Evolutionary conservation across 2,888 invertebrate genomes (phyloP), one percentile per base, ranked within the genome.

Genomic region (Stenchaetothrips biformis): DNA sequence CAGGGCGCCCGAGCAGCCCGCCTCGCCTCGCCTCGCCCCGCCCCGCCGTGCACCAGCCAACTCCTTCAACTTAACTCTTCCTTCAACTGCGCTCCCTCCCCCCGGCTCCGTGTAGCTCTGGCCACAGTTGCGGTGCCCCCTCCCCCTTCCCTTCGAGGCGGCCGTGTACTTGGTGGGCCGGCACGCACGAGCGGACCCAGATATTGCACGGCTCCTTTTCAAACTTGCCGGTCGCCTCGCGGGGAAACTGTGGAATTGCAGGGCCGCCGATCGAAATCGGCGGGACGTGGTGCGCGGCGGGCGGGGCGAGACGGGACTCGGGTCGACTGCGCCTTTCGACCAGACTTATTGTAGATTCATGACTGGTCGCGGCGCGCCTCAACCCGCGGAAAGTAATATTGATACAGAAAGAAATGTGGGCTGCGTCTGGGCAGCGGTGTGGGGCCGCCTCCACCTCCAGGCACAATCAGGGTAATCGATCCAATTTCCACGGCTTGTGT

Each of bases 221-320:
- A 74, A 74, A 74, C 67, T 74, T 74, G 21, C 67, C 67, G 67
- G 25, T 7, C 9, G 25, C 25, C 67, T 11, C n/a, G 67, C 67
- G 67, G 21, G 67, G 67, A 74, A 74, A 74, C 67, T 74, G 67
- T 25, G 67, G 67, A 74, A 74, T 74, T 74, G 67, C 67, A 74
- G 67, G 37, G 37, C 37, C 2, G 37, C 11, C 67, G 67, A 74
- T 74, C 21, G 25, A 18, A 53, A 53, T 37, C 37, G 37, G 37
- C 37, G 37, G 37, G 37, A 37, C 37, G 37, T 37, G 37, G 37
- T 37, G 37, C 37, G 37, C 37, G 37, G 37, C 37, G 37, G 16
- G 13, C 53, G 53, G 53, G 16, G 53, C 13, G 53, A 4, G 37
- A 4, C 37, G 37, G 37, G 37, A 4, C 37, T 4, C 37, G 37